Base-by-base conservation (phyloP, 2,113 vertebrate genomes). In the Hippocampus abdominalis region DNA sequence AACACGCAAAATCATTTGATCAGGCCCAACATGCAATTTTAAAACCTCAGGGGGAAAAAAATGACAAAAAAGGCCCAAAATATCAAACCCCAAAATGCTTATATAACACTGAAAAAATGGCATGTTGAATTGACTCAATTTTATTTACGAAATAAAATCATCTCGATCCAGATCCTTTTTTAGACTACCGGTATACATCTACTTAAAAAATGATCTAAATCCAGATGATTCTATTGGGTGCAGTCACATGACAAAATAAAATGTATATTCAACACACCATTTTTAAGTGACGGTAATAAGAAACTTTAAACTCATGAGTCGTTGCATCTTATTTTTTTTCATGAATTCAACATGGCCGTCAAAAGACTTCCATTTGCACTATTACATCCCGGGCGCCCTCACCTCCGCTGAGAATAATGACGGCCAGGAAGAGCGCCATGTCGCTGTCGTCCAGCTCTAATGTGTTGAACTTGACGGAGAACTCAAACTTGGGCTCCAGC, bases 401-500 rank as follows among this genome's bases (percentile, higher is more conserved):
- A 98, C 97, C 97, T 90, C 97, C 97, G 39, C 97, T 98, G 77
- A 99, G 94, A 86, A 99, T 98, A 71, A 99, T 96, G 86, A 98
- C 96, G 20, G 97, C 96, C 87, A 99, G 94, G 89, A 99, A 99
- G 84, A 99, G 94, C 0, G 97, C 96, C 92, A 99, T 92, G 91
- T 99, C 97, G 7, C 94, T 96, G 93, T 99, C 97, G 21, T 99
- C 96, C 85, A 99, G 89, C 91, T 98, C 97, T 92, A 99, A 92
- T 81, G 84, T 94, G 90, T 99, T 99, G 91, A 99, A 99, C 89
- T 96, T 96, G 83, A 98, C 94, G 25, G 96, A 96, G 85, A 99
- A 99, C 86, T 99, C 96, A 73, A 99, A 99, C 89, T 98, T 99
- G 81, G 97, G 97, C 75, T 99, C 97, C 95, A 99, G 94, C 95